These are phyloP conservation scores for Ypsolopha sequella DNA, from an alignment of 2,888 invertebrate species.

Conservation along the genomic window DNA sequence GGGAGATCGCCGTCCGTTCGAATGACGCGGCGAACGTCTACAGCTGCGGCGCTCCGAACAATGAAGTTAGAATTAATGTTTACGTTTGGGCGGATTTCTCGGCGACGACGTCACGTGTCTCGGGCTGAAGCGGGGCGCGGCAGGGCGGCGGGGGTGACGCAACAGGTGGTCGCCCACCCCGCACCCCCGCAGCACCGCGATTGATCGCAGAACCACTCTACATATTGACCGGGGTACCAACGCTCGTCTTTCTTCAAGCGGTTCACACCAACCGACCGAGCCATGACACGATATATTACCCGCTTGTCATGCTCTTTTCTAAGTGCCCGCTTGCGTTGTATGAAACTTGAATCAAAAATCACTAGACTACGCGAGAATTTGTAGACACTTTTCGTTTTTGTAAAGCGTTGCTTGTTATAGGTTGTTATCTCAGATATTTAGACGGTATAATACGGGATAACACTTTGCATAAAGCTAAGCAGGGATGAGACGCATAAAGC, in stretches of 20 bases:
- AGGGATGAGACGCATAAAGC: background rate
- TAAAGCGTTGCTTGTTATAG: background rate
- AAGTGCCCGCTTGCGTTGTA: background rate
- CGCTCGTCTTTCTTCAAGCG: constrained; percentile 42
- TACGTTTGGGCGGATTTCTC: constrained; percentile 69
- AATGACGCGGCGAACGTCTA: constrained; percentile 34
- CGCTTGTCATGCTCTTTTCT: background rate
- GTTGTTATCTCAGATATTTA: too few relatives aligned
- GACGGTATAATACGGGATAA: too few relatives aligned
- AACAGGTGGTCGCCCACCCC: constrained; percentile 54
- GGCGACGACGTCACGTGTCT: constrained; percentile 67
- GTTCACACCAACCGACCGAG: constrained; percentile 17
- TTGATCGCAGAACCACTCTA: constrained; percentile 68
- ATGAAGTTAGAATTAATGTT: constrained; percentile 69
- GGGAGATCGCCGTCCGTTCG: constrained; percentile 53
- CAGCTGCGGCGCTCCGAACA: constrained; percentile 63
- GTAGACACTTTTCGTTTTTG: background rate
- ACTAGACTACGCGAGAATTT: too few relatives aligned
- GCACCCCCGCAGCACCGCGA: constrained; percentile 35
- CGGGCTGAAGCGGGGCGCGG: constrained; percentile 11
- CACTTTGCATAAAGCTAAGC: too few relatives aligned
- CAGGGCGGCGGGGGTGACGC: constrained; percentile 19
- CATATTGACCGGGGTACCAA: constrained; percentile 65
- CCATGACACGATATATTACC: background rate
- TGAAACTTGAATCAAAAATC: background rate